Conservation (phyloP, 2,888 invertebrate species). For the Criorhina ranunculi region DNA sequence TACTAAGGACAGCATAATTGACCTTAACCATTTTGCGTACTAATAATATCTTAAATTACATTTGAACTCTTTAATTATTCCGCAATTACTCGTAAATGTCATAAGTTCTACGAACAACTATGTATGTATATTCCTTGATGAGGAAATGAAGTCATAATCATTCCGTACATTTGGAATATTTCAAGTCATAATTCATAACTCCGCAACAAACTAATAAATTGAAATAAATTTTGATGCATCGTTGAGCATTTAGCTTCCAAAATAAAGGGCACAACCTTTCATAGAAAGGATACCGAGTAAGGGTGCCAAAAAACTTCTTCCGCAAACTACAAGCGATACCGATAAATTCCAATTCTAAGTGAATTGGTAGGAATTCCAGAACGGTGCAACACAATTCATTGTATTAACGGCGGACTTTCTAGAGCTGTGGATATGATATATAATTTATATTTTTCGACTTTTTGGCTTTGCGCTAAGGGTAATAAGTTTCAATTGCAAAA, state of each 20-base stretch:
- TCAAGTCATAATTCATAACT: not conserved
- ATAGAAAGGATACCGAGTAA: conserved; percentile 69
- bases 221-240: conserved; percentile 2
- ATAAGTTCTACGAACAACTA: not conserved
- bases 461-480: not conserved
- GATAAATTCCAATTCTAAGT: conserved; percentile 26
- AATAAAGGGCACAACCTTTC: no score
- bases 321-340: conserved; percentile 11
- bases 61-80: not conserved
- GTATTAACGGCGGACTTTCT: conserved; percentile 1
- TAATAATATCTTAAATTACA: not conserved
- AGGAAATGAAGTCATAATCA: not conserved
- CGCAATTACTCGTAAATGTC: not conserved
- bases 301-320: conserved; percentile 22
- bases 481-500: no score
- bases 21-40: not conserved
- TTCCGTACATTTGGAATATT: not conserved
- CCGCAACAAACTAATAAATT: not conserved
- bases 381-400: not conserved
- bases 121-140: not conserved
- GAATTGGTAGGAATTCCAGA: conserved; percentile 19
- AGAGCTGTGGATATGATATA: not conserved
- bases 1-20: conserved; percentile 60
- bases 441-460: not conserved
- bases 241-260: not conserved